Percentiles rank a stretch among this genome's conserved stretches.
Conservation (phyloP, 2,888 invertebrate genomes). For the Drosophila ochracea region DNA sequence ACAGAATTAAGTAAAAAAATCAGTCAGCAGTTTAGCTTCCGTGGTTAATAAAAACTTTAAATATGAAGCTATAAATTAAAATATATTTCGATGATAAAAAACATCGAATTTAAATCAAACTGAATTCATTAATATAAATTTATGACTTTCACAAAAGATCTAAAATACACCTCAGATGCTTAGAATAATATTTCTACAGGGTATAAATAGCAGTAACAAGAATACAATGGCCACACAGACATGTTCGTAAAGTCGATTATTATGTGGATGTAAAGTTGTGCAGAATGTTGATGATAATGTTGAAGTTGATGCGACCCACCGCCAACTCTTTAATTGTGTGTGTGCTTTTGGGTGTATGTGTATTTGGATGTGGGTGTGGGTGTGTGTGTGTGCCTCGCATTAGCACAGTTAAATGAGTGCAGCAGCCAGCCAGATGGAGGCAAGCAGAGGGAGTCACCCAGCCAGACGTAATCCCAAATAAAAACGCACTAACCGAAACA, state of each 20-base stretch:
- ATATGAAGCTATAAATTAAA: background rate
- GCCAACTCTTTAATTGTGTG: conserved; percentile 32
- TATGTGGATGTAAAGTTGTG: conserved; percentile 62
- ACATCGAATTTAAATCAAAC: background rate
- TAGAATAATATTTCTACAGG: conserved; percentile 16
- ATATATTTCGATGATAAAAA: background rate
- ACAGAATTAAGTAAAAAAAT: background rate
- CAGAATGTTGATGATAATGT: conserved; percentile 34
- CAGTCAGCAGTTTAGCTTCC: background rate
- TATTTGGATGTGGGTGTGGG: conserved; percentile 8
- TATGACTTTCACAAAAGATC: background rate
- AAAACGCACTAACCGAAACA: conserved; percentile 60
- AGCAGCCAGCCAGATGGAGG: conserved; percentile 22
- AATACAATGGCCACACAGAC: conserved; percentile 34
- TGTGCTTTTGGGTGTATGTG: conserved; percentile 21
- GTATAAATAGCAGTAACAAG: conserved; percentile 29
- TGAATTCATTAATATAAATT: too few species aligned
- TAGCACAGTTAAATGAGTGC: conserved; percentile 68
- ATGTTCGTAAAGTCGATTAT: conserved; percentile 55
- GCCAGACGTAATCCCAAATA: conserved; percentile 54
- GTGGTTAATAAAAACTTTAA: too few species aligned
- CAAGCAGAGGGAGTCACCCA: conserved; percentile 30
- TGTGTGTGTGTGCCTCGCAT: conserved; percentile 38
- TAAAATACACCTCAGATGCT: background rate
- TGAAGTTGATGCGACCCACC: conserved; percentile 52